Evolutionary conservation across 2,113 vertebrate species (phyloP).

Genomic region (Polypterus bichir): DNA sequence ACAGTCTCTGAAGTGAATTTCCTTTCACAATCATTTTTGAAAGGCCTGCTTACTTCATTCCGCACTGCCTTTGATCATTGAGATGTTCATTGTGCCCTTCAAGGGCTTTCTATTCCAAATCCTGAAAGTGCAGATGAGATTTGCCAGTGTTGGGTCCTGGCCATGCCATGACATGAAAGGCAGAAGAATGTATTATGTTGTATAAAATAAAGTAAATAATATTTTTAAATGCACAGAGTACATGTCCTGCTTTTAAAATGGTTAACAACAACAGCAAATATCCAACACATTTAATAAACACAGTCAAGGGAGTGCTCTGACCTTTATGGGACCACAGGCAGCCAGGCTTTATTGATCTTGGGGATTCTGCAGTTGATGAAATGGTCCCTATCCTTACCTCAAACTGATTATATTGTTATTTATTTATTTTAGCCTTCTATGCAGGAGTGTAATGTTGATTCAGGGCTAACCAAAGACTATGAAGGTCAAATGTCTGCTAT

Average conservation of each 20-base stretch:
- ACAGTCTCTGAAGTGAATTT: too few species aligned
- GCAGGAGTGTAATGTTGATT: too few species aligned
- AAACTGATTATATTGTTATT: conserved; percentile 9
- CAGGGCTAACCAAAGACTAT: neutral
- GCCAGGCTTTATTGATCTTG: conserved; percentile 30
- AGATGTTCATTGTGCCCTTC: too few species aligned
- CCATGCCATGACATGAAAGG: too few species aligned
- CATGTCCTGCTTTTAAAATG: neutral
- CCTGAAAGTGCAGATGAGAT: too few species aligned
- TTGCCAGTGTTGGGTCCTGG: too few species aligned
- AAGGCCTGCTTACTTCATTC: too few species aligned
- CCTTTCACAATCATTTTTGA: too few species aligned
- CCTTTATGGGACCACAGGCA: conserved; percentile 38
- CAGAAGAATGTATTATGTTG: too few species aligned
- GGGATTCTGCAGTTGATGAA: conserved; percentile 33
- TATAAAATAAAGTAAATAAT: too few species aligned
- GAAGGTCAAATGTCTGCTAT: neutral
- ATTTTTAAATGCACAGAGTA: neutral
- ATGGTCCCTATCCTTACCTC: conserved; percentile 22
- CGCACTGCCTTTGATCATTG: too few species aligned
- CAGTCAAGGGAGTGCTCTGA: conserved; percentile 26
- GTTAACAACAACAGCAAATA: neutral
- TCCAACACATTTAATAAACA: neutral
- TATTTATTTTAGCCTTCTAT: neutral
- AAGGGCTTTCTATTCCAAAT: too few species aligned